Base-by-base conservation (phyloP, 2,797 vertebrate genomes). In the Ambastaia sidthimunki region DNA sequence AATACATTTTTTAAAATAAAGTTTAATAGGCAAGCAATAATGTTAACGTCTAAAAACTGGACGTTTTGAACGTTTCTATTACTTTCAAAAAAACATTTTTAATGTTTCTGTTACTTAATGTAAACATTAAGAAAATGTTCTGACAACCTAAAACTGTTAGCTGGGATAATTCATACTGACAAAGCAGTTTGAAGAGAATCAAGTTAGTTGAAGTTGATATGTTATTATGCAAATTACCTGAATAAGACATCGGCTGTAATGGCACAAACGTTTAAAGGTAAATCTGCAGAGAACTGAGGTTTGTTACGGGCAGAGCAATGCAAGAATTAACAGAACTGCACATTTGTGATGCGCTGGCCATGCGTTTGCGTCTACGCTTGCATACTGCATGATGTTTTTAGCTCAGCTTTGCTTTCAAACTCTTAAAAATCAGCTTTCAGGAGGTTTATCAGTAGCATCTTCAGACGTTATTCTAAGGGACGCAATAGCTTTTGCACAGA, bases 401-500 rank as follows among this genome's bases (percentile, higher is more conserved):
- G 15, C 47, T 82, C 60, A 75, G 76, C 59, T 54, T 81, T 59
- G 67, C 78, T 66, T 74, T 67, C 55, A 16, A 80, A 77, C 70
- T 60, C 25, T 75, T 13, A 54, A 7, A 41, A 62, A 81, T 86
- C 80, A 87, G 76, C 86, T 85, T 90, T 90, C 89, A 28, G 87
- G 88, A 41, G 89, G 87, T 89, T 91, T 92, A 70, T 96, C 96
- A 7, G 89, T 85, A 85, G 90, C 91, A 71, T 97, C 97, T 90
- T 96, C 97, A 74, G 96, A 93, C 89, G 96, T 96, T 75, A 98
- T 98, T 89, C 95, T 95, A 86, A 99, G 93, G 70, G 96, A 98
- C 89, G 96, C 97, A 78, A 99, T 98, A 95, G 97, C 98, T 96
- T 97, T 97, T 90, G 97, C 94, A 90, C 97, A 99, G 88, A 96